phyloP scores from a whole-genome alignment of 1,140 invertebrate species.

The Drosophila rhopaloa region DNA sequence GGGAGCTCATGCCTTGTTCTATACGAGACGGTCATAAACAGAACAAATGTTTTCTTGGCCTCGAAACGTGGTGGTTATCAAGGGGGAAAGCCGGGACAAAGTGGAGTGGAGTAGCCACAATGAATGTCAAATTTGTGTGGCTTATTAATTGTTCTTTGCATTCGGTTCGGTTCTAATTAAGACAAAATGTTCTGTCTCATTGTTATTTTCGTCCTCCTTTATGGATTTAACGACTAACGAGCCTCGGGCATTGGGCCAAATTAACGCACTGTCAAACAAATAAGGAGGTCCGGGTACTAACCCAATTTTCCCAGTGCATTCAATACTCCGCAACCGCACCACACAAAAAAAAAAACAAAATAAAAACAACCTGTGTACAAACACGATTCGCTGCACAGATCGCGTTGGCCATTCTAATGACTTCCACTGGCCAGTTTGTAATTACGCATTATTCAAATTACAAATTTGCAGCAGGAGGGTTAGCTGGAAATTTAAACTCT shows the following conservation, averaged over 20 bases:
- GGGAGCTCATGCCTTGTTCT: constrained; percentile 27
- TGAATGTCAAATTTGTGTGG: constrained; percentile 79
- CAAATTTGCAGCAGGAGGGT: constrained; percentile 56
- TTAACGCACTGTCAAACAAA: constrained; percentile 27
- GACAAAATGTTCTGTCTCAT: constrained; percentile 64
- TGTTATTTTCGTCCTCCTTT: constrained; percentile 11
- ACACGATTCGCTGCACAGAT: constrained; percentile 51
- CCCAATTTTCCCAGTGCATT: constrained; percentile 8
- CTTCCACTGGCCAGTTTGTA: constrained; percentile 70
- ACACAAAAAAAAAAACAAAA: neutral
- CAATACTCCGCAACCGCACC: neutral
- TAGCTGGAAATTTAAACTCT: constrained; percentile 72
- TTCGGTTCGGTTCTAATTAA: constrained; percentile 68
- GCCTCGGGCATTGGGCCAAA: constrained; percentile 14
- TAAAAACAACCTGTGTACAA: constrained; percentile 38
- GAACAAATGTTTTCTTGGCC: constrained; percentile 44
- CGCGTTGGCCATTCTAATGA: constrained; percentile 70
- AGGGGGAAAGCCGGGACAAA: constrained; percentile 29
- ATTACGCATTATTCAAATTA: constrained; percentile 82
- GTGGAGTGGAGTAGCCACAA: constrained; percentile 47
- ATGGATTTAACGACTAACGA: constrained; percentile 35
- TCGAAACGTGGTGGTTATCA: constrained; percentile 19
- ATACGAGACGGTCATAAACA: constrained; percentile 34
- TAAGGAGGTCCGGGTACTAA: constrained; percentile 29
- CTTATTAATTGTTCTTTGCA: constrained; percentile 75